phyloP scores from a whole-genome alignment of 1,140 invertebrate genomes.

The Sarcophaga peregrina region DNA sequence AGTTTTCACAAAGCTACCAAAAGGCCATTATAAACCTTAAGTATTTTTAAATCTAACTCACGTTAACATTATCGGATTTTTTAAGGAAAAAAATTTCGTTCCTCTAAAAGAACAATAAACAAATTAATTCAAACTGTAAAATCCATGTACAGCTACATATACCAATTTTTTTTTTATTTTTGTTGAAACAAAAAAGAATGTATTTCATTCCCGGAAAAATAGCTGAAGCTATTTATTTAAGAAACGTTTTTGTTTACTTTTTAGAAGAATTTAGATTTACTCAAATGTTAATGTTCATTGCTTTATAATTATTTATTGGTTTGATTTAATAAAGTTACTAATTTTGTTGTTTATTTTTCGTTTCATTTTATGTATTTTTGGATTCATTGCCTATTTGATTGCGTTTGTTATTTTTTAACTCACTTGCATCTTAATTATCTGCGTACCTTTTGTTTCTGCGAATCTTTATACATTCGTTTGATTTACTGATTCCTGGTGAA shows the following conservation, averaged over 20 bases:
- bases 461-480: conserved; percentile 44
- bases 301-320: background rate
- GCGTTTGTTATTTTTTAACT: conserved; percentile 2
- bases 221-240: too few species aligned
- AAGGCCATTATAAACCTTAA: too few species aligned
- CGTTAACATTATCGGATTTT: too few species aligned
- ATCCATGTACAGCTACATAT: too few species aligned
- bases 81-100: too few species aligned
- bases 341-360: conserved; percentile 42
- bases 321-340: background rate
- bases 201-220: too few species aligned
- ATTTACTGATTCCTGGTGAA: conserved; percentile 50
- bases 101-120: too few species aligned
- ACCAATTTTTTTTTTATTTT: too few species aligned
- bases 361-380: conserved; percentile 50
- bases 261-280: background rate
- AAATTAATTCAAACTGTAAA: too few species aligned
- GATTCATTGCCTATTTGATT: conserved; percentile 15
- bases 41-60: too few species aligned
- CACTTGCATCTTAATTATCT: background rate
- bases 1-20: too few species aligned
- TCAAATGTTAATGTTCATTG: background rate
- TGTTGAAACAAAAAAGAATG: too few species aligned
- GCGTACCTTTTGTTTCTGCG: conserved; percentile 9
- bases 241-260: background rate